phyloP scores from a whole-genome alignment of 2,888 invertebrate genomes.

The Mimachlamys varia region DNA sequence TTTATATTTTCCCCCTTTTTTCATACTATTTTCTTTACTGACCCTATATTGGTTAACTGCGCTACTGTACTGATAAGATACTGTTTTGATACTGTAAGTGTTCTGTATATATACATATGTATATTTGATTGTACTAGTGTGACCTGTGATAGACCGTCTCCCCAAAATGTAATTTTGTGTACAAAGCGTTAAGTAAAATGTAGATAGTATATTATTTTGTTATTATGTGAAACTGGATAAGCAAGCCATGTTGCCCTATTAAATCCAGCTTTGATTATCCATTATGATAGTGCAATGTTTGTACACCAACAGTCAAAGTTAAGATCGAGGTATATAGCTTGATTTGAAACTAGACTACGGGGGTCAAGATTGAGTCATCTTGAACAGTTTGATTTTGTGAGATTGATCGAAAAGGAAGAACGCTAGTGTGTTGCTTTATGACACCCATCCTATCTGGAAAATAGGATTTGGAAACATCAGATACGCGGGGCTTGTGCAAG shows the following conservation, averaged over 20 bases:
- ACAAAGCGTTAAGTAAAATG: conserved; percentile 1
- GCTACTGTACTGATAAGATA: background rate
- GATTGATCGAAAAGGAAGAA: background rate
- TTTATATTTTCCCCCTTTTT: background rate
- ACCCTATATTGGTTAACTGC: too few relatives aligned
- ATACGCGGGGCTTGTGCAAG: too few relatives aligned
- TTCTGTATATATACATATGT: background rate
- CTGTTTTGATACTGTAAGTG: conserved; percentile 5
- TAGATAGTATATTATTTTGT: background rate
- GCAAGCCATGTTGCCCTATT: background rate
- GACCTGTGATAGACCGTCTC: conserved; percentile 20
- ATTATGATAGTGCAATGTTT: background rate
- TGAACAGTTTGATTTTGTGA: background rate
- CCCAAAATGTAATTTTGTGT: background rate
- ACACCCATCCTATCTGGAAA: background rate
- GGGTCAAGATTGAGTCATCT: background rate
- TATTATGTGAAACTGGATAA: background rate
- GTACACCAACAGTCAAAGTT: background rate
- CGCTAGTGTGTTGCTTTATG: background rate
- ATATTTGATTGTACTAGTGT: background rate
- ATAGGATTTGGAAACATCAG: background rate
- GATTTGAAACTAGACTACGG: background rate
- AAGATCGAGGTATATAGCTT: background rate
- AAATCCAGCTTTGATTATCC: background rate
- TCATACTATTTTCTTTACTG: background rate